Evolutionary conservation across 2,888 invertebrate species (phyloP), one percentile per base, ranked within the genome.

Genomic region (Drosophila flavopinicola): DNA sequence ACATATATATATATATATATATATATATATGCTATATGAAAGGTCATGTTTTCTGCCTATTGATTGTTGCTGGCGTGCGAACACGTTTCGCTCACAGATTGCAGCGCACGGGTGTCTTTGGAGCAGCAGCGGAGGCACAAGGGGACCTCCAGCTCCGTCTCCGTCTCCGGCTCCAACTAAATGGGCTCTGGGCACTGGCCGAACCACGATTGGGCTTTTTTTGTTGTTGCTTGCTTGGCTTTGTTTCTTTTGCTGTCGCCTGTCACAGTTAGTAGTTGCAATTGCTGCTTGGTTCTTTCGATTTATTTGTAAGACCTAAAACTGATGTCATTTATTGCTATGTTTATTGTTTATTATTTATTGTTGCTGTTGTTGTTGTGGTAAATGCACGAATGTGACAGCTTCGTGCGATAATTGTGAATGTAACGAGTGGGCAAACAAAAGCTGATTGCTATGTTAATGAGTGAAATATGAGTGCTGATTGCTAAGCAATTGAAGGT

Each of bases 51-150:
- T 64, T 72, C 66, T 66, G 73, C 68, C 83, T 72, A n/a, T n/a
- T n/a, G n/a, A n/a, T n/a, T n/a, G 53, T 52, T 42, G 74, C 47
- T 64, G 78, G 69, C 78, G 83, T 87, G 80, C 86, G 80, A 85
- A 85, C 80, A 82, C 87, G 80, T 82, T 82, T 84, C 66, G 61
- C 66, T 48, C 39, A 42, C 51, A 54, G 76, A 75, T 75, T 83
- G 76, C 30, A 59, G 52, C 51, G 58, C 79, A 85, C 87, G 87
- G 87, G 88, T 85, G 88, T 78, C 66, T 87, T 30, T 32, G 25
- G 25, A 29, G 15, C 24, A 9, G 11, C 20, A 33, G 20, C 11
- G 24, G 57, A n/a, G n/a, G n/a, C n/a, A n/a, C 25, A 23, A 17
- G 37, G 35, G 32, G 58, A n/a, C 10, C 38, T 17, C 52, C 52